These are phyloP conservation scores for Elaphurus davidianus DNA, from an alignment of 2,113 vertebrate species.

Conservation along the genomic window DNA sequence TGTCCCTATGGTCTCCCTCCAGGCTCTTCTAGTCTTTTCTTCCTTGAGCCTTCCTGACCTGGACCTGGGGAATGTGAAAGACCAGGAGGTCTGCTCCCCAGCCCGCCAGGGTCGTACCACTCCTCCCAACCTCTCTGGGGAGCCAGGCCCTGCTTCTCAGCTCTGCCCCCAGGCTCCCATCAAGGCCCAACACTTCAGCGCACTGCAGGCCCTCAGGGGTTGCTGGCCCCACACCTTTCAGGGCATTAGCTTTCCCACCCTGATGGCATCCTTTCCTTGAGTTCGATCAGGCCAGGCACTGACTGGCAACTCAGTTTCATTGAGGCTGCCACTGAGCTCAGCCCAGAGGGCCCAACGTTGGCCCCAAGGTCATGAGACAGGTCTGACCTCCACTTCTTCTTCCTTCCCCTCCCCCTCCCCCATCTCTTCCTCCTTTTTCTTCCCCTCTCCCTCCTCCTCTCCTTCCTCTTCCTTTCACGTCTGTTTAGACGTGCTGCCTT, in stretches of 20 bases:
- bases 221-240: not conserved
- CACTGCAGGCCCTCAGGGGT: fast-evolving
- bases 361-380: not conserved
- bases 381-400: not conserved
- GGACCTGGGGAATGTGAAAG: not conserved
- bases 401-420: fast-evolving
- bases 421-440: too few species aligned
- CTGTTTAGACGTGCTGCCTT: not conserved
- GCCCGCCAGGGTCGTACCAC: fast-evolving
- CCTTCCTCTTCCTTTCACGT: not conserved
- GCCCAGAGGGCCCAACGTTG: not conserved
- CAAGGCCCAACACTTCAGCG: not conserved
- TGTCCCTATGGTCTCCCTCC: not conserved
- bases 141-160: not conserved
- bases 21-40: not conserved
- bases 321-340: not conserved
- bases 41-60: not conserved
- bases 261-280: not conserved
- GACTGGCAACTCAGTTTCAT: not conserved
- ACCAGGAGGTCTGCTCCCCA: not conserved
- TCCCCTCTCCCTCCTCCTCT: not conserved
- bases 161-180: too few species aligned
- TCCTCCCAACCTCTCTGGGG: not conserved
- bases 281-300: fast-evolving
- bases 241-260: not conserved